Conservation (phyloP, 2,113 vertebrate genomes). For the Melanerpes formicivorus region DNA sequence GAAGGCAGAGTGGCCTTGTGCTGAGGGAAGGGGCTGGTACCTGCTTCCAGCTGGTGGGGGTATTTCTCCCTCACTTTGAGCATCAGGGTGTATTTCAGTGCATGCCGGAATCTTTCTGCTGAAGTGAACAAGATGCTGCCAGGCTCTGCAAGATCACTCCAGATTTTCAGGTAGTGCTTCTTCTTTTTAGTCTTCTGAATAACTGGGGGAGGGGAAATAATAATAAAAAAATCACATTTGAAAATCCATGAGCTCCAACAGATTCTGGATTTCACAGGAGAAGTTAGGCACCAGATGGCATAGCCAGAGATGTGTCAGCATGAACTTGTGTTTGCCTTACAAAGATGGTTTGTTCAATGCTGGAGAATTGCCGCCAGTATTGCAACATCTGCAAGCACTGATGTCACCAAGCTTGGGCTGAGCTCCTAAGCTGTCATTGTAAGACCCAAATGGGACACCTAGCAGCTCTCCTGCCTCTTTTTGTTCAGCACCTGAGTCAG, state of each 20-base stretch:
- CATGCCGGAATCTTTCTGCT: constrained; percentile 70
- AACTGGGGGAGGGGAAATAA: constrained; percentile 71
- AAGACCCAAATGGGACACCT: background rate
- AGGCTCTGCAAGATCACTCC: constrained; percentile 81
- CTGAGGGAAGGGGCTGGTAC: constrained; percentile 53
- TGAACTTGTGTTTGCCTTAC: background rate
- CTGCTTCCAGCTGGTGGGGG: constrained; percentile 88
- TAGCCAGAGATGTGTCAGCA: background rate
- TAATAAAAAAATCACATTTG: background rate
- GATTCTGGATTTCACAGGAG: background rate
- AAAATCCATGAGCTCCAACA: background rate
- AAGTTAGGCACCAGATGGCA: background rate
- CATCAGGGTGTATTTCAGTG: constrained; percentile 81
- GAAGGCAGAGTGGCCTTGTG: background rate
- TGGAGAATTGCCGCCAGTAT: background rate
- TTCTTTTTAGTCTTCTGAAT: constrained; percentile 80
- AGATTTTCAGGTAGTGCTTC: constrained; percentile 82
- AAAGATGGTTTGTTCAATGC: background rate
- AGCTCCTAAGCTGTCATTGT: background rate
- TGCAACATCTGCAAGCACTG: background rate
- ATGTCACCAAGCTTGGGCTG: background rate
- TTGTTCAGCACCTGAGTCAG: background rate
- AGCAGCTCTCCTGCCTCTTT: background rate
- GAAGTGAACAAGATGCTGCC: constrained; percentile 80
- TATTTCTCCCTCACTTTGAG: constrained; percentile 87